Base-by-base conservation (phyloP, 1,140 invertebrate genomes). In the Drosophila bipectinata region DNA sequence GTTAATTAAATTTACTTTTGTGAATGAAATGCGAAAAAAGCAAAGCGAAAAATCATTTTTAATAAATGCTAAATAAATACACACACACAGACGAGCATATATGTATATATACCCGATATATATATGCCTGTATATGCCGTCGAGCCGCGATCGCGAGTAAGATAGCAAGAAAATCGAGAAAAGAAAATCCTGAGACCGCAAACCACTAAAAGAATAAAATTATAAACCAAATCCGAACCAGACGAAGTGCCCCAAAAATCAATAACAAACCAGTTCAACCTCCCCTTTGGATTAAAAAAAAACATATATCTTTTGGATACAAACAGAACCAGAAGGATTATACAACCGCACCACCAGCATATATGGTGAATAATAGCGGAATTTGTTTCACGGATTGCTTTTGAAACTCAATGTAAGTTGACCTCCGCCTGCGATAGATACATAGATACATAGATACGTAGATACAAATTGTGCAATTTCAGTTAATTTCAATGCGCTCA, bases 1-100 rank as follows among this genome's bases (percentile, higher is more conserved):
- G 83, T 88, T 88, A 88, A 89, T 88, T 88, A 79, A 88, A 88
- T 88, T 89, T 88, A 88, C 83, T 88, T 88, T 88, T 88, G 83
- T 88, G 83, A 88, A 88, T 88, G 83, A 88, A 88, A 87, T 87
- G 83, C 83, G 83, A 87, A 87, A 88, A 87, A 82, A 88, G 79
- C 68, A 88, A 89, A 88, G 83, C 83, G 83, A 82, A 72, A 87
- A 88, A 77, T 83, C 73, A 72, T 83, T 88, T 76, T 89, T 83
- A 88, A 83, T 89, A 83, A 88, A 88, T 88, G 83, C 83, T 87
- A 88, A 89, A 89, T 89, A 83, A 87, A 83, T 26, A 72, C 30
- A 81, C 44, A 64, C 52, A 75, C 51, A 68, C 39, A 47, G 10
- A 57, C n/a, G 55, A 32, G 54, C 6, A 61, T 32, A 47, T 12